A percentile compares a stretch with the other conserved stretches of the same genome.
Conservation (phyloP, 2,797 vertebrate species). For the Onychomys torridus region DNA sequence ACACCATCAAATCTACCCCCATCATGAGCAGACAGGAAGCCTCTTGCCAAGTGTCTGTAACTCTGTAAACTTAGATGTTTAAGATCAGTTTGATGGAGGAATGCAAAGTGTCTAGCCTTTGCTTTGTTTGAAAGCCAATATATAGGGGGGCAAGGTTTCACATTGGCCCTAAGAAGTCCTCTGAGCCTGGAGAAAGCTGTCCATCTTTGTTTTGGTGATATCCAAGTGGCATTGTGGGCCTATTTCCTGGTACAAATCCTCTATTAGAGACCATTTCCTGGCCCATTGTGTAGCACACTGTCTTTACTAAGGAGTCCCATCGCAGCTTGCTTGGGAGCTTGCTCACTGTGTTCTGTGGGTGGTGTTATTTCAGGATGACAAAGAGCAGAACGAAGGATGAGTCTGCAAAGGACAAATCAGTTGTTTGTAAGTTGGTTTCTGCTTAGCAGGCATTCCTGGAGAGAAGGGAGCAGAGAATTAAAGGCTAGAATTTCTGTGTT, state of each 20-base stretch:
- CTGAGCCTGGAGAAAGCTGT: constrained; percentile 44
- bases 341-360: constrained; percentile 70
- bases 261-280: constrained; percentile 65
- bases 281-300: constrained; percentile 46
- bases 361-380: constrained; percentile 74
- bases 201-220: constrained; percentile 46
- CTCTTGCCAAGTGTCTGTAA: not conserved
- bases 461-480: constrained; percentile 74
- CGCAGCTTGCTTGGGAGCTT: constrained; percentile 48
- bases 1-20: not conserved
- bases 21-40: not conserved
- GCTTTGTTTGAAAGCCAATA: constrained; percentile 33
- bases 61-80: constrained; percentile 12
- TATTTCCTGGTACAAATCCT: constrained; percentile 68
- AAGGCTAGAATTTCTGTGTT: constrained; percentile 60
- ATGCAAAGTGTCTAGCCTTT: not conserved
- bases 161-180: constrained; percentile 23
- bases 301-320: constrained; percentile 38
- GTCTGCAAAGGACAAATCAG: constrained; percentile 62
- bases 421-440: constrained; percentile 63
- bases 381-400: constrained; percentile 46
- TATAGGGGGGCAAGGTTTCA: not conserved
- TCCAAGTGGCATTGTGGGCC: constrained; percentile 5
- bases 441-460: constrained; percentile 71
- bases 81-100: not conserved